phyloP scores from a whole-genome alignment of 1,140 invertebrate species.

The Mya arenaria region DNA sequence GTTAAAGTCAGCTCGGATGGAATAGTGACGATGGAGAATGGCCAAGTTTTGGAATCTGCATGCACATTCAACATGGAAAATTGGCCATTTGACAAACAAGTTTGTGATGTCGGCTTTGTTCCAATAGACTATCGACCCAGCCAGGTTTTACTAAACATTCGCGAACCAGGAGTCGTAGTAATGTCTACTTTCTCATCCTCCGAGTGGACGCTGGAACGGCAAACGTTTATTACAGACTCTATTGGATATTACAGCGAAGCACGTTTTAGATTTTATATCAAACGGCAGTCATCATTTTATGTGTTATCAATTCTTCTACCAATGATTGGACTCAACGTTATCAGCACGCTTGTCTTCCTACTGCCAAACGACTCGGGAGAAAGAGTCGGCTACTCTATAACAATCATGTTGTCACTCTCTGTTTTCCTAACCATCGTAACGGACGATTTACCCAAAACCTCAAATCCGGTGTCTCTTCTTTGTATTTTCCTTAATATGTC shows the following conservation, averaged over 20 bases:
- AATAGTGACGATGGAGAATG: background rate
- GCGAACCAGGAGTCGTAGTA: background rate
- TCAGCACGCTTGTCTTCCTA: conserved; percentile 1
- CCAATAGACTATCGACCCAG: background rate
- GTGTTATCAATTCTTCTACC: conserved; percentile 24
- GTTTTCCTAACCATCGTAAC: conserved; percentile 4
- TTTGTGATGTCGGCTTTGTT: conserved; percentile 2
- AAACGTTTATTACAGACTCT: background rate
- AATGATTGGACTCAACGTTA: background rate
- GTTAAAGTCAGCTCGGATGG: background rate
- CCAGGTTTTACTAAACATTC: background rate
- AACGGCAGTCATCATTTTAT: background rate
- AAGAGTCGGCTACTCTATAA: conserved; percentile 8
- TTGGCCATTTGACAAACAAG: conserved; percentile 37
- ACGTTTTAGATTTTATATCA: background rate
- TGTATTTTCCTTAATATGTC: background rate
- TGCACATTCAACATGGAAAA: conserved; percentile 30
- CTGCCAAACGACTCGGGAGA: conserved; percentile 35
- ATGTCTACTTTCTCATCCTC: background rate
- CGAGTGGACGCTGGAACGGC: conserved; percentile 19
- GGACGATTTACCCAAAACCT: conserved; percentile 6
- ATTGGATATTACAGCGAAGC: background rate
- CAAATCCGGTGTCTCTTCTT: background rate
- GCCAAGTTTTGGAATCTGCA: background rate
- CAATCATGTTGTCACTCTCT: conserved; percentile 10